A percentile compares a stretch with the other conserved stretches of the same genome.
Conservation (phyloP, 2,888 invertebrate species). For the Alloplasta piceator region DNA sequence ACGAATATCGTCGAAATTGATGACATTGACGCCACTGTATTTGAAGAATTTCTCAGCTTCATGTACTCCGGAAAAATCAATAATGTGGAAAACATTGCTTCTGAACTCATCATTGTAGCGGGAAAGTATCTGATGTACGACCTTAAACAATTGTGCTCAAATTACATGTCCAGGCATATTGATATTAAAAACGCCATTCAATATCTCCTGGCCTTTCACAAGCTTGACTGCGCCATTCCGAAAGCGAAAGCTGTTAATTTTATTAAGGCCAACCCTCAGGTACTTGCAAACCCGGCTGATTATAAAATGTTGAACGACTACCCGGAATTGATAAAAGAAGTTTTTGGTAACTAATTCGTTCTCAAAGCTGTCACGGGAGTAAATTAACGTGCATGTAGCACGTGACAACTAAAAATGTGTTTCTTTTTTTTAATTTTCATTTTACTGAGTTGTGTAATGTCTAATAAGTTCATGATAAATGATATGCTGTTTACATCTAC, state of each 20-base stretch:
- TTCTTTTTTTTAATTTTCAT: too few species aligned
- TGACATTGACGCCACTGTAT: neutral
- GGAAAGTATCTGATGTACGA: constrained; percentile 20
- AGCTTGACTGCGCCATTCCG: neutral
- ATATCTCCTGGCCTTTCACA: constrained; percentile 4
- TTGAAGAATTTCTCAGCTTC: constrained; percentile 21
- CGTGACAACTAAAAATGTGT: too few species aligned
- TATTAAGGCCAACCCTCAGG: neutral
- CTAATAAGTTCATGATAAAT: too few species aligned
- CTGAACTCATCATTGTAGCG: constrained; percentile 14
- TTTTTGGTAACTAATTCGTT: neutral
- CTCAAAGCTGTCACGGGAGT: neutral
- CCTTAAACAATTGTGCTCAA: neutral
- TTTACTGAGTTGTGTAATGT: too few species aligned
- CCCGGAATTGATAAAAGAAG: neutral
- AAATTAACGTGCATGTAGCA: too few species aligned
- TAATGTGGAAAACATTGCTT: neutral
- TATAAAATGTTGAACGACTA: neutral
- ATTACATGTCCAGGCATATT: neutral
- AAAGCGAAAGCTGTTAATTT: neutral
- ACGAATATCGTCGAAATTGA: neutral
- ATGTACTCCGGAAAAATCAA: constrained; percentile 7
- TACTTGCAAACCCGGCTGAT: neutral
- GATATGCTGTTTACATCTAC: too few species aligned
- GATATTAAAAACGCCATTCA: neutral